Evolutionary conservation across 1,140 invertebrate species (phyloP), one percentile per base, ranked within the genome.

Genomic region (Lamellibrachia luymesi): DNA sequence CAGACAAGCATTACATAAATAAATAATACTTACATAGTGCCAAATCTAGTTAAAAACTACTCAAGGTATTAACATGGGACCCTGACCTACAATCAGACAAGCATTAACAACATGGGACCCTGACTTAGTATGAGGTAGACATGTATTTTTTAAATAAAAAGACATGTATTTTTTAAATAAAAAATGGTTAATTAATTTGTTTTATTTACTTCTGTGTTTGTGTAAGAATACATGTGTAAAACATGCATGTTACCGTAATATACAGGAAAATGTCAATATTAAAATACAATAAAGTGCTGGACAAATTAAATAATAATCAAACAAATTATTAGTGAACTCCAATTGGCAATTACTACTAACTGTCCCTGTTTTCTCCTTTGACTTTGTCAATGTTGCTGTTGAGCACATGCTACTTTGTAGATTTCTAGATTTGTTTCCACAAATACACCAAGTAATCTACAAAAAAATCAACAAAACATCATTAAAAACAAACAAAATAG

Each of bases 311-410:
- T 22, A 80, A 17, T 80, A 80, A 80, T 80, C 4, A 10, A 80
- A 91, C 90, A 6, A 4, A 25, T 91, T 91, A 27, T 50, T 25
- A 92, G 50, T 80, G 25, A 52, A 92, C 25, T 25, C 4, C 17
- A 92, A 92, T 6, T 38, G 91, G n/a, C 4, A 10, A 13, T 49
- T 80, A 49, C 7, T 52, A 92, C 92, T 94, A 93, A 94, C 94
- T 27, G 93, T 94, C 89, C 94, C 94, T 80, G 93, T 94, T 64
- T 94, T 94, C 90, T 94, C 94, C 56, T 94, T 89, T n/a, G 50
- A 25, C 17, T 94, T 89, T n/a, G 50, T 91, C 17, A 49, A 91
- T 51, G 38, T 49, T 50, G 90, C 90, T 50, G 90, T 91, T 22
- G 64, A 80, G 25, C 64, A 80, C 64, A 80, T 80, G 64, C 64